phyloP scores from a whole-genome alignment of 1,140 invertebrate species.

The Medauroidea extradentata region DNA sequence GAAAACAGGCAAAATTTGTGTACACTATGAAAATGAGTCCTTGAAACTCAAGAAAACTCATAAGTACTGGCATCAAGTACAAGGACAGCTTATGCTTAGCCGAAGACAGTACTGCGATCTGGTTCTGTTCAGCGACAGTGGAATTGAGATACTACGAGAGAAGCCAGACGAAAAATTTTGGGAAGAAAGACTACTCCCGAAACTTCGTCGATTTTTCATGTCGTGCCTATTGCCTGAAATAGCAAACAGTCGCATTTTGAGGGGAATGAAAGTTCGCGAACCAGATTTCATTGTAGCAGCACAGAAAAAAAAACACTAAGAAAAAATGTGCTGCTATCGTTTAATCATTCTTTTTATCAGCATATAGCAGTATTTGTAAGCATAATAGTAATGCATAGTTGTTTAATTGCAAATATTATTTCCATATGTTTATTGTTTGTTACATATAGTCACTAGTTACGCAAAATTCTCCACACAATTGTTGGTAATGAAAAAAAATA shows the following conservation, averaged over 20 bases:
- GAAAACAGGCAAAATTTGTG: background rate
- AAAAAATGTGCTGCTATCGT: no score
- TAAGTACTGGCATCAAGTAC: background rate
- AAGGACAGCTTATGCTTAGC: background rate
- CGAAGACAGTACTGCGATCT: background rate
- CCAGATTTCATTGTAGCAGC: slow-evolving; percentile 21
- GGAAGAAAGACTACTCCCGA: slow-evolving; percentile 17
- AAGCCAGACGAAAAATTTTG: slow-evolving; percentile 25
- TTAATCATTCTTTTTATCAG: no score
- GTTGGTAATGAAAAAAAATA: no score
- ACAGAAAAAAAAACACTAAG: background rate
- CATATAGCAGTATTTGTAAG: no score
- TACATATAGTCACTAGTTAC: no score
- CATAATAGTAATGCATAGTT: no score
- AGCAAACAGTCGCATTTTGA: slow-evolving; percentile 30
- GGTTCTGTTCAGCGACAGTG: background rate
- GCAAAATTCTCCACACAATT: no score
- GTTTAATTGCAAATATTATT: no score
- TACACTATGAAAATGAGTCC: background rate
- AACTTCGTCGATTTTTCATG: slow-evolving; percentile 29
- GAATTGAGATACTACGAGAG: slow-evolving; percentile 15
- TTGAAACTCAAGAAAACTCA: background rate
- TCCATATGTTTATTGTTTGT: no score
- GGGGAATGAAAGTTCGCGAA: slow-evolving; percentile 27
- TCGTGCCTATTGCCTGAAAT: slow-evolving; percentile 35